Conservation (phyloP, 1,140 invertebrate species). For the Ridgeia piscesae region DNA sequence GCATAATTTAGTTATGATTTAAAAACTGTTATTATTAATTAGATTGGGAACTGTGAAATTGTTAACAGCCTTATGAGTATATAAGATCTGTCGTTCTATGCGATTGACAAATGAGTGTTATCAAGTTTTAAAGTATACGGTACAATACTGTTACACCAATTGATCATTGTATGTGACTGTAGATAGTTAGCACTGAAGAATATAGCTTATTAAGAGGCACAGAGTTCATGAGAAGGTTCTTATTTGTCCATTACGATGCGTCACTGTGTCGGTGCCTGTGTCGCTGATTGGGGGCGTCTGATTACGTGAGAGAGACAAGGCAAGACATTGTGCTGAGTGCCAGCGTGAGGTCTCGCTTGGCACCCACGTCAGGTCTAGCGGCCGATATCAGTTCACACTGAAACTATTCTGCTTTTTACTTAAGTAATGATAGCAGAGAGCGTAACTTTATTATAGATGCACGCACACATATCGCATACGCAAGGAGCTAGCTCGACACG, state of each 20-base stretch:
- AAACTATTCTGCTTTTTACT: conserved; percentile 6
- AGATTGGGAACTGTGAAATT: too few relatives aligned
- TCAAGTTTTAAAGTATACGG: too few relatives aligned
- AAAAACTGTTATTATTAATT: too few relatives aligned
- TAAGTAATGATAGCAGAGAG: conserved; percentile 5
- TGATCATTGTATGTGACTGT: too few relatives aligned
- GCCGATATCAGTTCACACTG: background rate
- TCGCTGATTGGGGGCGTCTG: background rate
- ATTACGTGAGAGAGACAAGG: background rate
- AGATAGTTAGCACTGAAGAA: background rate
- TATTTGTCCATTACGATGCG: background rate
- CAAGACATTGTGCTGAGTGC: background rate
- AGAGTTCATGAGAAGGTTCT: background rate
- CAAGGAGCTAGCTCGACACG: background rate
- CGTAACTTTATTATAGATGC: background rate
- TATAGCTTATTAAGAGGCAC: background rate
- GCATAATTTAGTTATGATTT: too few relatives aligned
- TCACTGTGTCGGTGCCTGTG: background rate
- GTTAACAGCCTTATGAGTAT: too few relatives aligned
- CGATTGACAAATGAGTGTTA: too few relatives aligned
- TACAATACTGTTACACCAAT: too few relatives aligned
- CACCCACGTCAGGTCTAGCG: background rate
- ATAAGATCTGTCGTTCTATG: too few relatives aligned
- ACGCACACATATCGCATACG: background rate
- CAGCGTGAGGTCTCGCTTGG: background rate